Evolutionary conservation across 1,140 invertebrate genomes (phyloP), one percentile per base, ranked within the genome.

Genomic region (Nymphalis io): DNA sequence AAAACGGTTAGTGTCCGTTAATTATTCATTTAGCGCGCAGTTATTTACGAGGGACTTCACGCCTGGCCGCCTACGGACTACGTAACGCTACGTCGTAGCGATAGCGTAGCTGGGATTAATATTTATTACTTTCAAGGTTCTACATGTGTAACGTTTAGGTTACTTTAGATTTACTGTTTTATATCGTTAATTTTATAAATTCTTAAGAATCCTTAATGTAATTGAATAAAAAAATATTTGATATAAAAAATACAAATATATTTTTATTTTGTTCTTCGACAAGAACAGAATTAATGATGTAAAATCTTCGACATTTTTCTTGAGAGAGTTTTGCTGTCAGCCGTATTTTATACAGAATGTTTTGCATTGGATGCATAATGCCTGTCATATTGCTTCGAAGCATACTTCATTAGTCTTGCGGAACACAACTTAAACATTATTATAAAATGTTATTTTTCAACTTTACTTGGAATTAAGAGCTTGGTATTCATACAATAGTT

Each of bases 41-140:
- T 80, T 84, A 82, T 82, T 84, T 84, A 82, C 79, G 82, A 82
- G 60, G 74, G 72, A 73, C 75, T 82, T 82, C 77, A 82, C 79
- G 80, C 73, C 73, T 76, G 77, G 76, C 82, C 78, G 79, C 74
- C 75, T 76, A 70, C 75, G 76, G 61, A 70, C 75, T 74, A 75
- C 79, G 69, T 27, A 46, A 57, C 42, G 66, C 74, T 79, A 76
- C 77, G 74, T 42, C 76, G 76, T 74, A 74, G 78, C 62, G 57
- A 62, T 66, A 62, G 64, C 60, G 60, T 71, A 75, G 60, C 62
- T 48, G 64, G 57, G 68, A 75, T 79, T 68, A 72, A 74, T 74
- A 74, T 79, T 78, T 76, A 76, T 79, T 71, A 60, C n/a, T 4
- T 55, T 12, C 21, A 27, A 55, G 51, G 48, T 60, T 23, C 23